Conservation (phyloP, 35 echinoderm and acorn worm genomes). For the Nesometra sesokonis region DNA sequence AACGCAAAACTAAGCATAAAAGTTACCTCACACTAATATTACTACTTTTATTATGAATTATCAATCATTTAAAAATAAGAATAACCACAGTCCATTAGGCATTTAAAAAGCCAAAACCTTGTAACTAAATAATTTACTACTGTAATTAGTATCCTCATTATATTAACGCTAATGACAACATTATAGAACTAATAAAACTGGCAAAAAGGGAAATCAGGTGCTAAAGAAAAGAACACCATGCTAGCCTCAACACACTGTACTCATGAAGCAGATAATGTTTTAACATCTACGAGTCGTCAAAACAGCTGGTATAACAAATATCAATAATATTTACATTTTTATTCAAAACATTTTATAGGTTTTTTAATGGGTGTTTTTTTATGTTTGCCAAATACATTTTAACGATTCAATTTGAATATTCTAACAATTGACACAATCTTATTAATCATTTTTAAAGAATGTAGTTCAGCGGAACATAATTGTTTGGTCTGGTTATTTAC, state of each 20-base stretch:
- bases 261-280: neutral
- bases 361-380: neutral
- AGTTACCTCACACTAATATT: too few species aligned
- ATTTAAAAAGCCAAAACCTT: neutral
- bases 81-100: neutral
- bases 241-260: too few species aligned
- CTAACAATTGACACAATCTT: neutral
- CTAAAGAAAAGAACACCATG: neutral
- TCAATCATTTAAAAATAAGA: too few species aligned
- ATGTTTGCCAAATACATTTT: neutral
- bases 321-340: neutral
- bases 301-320: neutral
- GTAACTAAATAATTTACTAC: neutral
- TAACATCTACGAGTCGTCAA: neutral
- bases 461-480: too few species aligned
- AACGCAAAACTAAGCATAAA: too few species aligned
- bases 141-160: neutral
- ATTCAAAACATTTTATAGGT: neutral
- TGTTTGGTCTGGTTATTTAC: too few species aligned
- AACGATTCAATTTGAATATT: neutral
- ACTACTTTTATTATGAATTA: too few species aligned
- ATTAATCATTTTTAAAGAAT: too few species aligned
- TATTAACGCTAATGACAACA: neutral
- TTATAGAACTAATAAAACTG: neutral
- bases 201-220: neutral